Evolutionary conservation across 2,888 invertebrate genomes (phyloP), one percentile per base, ranked within the genome.

Genomic region (Lithodes maja): DNA sequence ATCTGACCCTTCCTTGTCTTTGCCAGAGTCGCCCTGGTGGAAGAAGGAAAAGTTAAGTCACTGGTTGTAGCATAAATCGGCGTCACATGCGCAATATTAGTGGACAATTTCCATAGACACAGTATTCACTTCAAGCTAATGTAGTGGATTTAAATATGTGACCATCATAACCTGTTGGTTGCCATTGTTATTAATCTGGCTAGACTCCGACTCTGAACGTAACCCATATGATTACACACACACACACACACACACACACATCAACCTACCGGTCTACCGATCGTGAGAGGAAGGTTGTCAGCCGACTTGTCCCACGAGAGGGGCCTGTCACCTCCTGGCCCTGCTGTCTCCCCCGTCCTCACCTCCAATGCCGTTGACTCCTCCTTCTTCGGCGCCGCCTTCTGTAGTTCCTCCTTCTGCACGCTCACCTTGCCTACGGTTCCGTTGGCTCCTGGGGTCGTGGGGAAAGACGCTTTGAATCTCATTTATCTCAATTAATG

Each of bases 281-380:
- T 87, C 55, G 69, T 87, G 50, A 87, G 87, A n/a, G 87, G 87
- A 54, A 87, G 83, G 15, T 61, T 78, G 17, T 87, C 87, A 3
- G 69, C 33, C 12, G 87, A 78, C 68, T 83, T 87, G 83, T 87
- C 87, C 87, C 87, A 87, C 7, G 87, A 87, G 71, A 87, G 87
- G 17, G 87, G 87, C 79, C 87, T 77, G 54, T 83, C 87, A 54
- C 71, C 87, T 52, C 9, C 54, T 15, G 50, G 52, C 1, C 75
- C 55, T 17, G 71, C 74, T 17, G 55, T 61, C 50, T 33, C 54
- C 2, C 55, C 55, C 33, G 49, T 54, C 77, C 61, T 53, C 78
- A 85, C 85, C 53, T 74, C 75, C 49, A 7, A n/a, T 33, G n/a
- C 75, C 17, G 49, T 33, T 2, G 55, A 75, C 33, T 33, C 84